Evolutionary conservation across 2,797 vertebrate species (phyloP).

Genomic region (Centroberyx gerrardi): DNA sequence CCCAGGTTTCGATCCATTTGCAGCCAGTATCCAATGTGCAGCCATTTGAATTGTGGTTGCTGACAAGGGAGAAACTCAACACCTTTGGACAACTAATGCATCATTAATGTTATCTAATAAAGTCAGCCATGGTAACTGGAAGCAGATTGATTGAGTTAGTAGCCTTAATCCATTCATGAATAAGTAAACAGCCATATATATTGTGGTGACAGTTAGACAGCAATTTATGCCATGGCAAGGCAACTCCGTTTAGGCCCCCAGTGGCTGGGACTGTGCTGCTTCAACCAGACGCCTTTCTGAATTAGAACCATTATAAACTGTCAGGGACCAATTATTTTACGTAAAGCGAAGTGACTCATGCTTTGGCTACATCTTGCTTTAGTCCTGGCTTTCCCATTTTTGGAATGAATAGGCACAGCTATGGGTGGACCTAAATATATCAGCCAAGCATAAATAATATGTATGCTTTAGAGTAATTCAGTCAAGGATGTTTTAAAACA

Average conservation of each 20-base stretch:
- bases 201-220: constrained; percentile 51
- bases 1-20: constrained; percentile 45
- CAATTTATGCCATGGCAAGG: constrained; percentile 24
- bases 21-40: constrained; percentile 50
- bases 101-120: constrained; percentile 83
- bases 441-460: constrained; percentile 59
- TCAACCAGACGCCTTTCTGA: constrained; percentile 37
- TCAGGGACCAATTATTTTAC: constrained; percentile 63
- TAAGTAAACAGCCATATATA: constrained; percentile 77
- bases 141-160: constrained; percentile 81
- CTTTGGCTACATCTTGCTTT: constrained; percentile 53
- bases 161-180: constrained; percentile 79
- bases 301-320: constrained; percentile 44
- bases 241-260: constrained; percentile 13
- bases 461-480: constrained; percentile 42
- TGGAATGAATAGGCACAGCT: constrained; percentile 42
- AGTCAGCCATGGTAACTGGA: constrained; percentile 72
- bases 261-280: constrained; percentile 18
- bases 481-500: constrained; percentile 6
- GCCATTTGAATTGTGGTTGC: constrained; percentile 62
- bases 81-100: constrained; percentile 75
- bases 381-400: constrained; percentile 46
- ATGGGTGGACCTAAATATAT: constrained; percentile 49
- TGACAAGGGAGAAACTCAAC: constrained; percentile 66
- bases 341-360: constrained; percentile 56